Evolutionary conservation across 2,113 vertebrate genomes (phyloP).

Genomic region (Falco punctatus): DNA sequence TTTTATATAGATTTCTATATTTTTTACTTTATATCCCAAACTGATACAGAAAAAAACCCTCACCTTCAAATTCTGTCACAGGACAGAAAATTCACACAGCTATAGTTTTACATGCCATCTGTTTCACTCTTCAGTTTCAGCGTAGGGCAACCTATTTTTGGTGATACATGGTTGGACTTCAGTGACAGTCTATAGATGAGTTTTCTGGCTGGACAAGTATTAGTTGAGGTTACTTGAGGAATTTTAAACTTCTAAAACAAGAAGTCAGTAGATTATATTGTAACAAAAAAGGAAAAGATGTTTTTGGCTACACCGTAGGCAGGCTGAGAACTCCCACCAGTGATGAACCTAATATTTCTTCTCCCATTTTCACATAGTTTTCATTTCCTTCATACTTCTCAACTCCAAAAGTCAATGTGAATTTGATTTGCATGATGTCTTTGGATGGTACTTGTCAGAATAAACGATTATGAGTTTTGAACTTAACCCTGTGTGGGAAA

Average conservation of each 20-base stretch:
- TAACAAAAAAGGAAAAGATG: neutral
- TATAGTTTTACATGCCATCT: constrained; percentile 28
- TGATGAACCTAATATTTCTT: neutral
- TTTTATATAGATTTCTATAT: neutral
- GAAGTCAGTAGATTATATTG: neutral
- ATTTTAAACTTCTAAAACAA: neutral
- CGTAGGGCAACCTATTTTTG: constrained; percentile 19
- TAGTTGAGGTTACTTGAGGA: neutral
- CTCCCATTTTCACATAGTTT: neutral
- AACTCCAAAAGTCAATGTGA: neutral
- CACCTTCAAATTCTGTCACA: constrained; percentile 20
- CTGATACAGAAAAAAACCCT: neutral
- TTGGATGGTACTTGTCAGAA: neutral
- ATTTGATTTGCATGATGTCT: neutral
- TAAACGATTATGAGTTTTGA: neutral
- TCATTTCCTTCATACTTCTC: neutral
- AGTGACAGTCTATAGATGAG: neutral
- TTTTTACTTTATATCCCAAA: neutral
- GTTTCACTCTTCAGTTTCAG: neutral
- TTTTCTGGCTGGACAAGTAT: neutral
- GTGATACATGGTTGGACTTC: neutral
- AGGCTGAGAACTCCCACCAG: neutral
- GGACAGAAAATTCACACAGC: constrained; percentile 9
- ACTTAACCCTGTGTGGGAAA: neutral
- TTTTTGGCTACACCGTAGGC: neutral